A percentile compares a stretch with the other conserved stretches of the same genome.
Evolutionary conservation across 2,888 invertebrate species (phyloP).

Genomic region (Napeogenes inachia): DNA sequence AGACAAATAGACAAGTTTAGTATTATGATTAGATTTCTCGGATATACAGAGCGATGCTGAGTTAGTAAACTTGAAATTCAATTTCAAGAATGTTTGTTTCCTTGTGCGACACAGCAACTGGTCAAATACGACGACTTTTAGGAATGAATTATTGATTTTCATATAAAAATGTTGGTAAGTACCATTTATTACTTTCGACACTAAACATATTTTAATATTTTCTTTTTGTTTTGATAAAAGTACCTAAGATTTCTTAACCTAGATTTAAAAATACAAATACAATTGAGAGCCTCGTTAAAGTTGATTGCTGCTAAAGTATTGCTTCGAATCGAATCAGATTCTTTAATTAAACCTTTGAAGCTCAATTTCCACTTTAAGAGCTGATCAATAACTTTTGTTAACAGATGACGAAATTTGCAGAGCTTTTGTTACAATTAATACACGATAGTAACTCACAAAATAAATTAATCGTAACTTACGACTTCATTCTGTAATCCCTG

Average conservation of each 20-base stretch:
- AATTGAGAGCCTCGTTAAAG: background rate
- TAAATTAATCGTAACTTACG: conserved; percentile 8
- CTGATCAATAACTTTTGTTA: conserved; percentile 1
- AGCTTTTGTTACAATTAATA: conserved; percentile 8
- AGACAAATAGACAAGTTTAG: conserved; percentile 1
- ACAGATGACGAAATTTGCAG: conserved; percentile 6
- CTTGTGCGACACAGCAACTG: background rate
- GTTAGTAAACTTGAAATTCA: background rate
- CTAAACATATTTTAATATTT: too few species aligned
- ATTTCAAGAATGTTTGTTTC: background rate
- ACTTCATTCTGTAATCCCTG: conserved; percentile 13
- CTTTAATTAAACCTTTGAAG: conserved; percentile 20
- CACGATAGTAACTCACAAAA: conserved; percentile 12
- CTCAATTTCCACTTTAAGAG: conserved; percentile 1
- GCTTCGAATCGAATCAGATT: conserved; percentile 9
- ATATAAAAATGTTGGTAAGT: too few species aligned
- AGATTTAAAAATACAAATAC: too few species aligned
- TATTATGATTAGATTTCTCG: background rate
- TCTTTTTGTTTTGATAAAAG: too few species aligned
- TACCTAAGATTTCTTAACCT: too few species aligned
- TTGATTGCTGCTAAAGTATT: conserved; percentile 11
- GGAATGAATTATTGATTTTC: too few species aligned
- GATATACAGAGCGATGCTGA: background rate
- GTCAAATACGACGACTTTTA: too few species aligned
- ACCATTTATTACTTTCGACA: too few species aligned